Conservation (phyloP, 1,140 invertebrate genomes). For the Lasaia peninsularis region DNA sequence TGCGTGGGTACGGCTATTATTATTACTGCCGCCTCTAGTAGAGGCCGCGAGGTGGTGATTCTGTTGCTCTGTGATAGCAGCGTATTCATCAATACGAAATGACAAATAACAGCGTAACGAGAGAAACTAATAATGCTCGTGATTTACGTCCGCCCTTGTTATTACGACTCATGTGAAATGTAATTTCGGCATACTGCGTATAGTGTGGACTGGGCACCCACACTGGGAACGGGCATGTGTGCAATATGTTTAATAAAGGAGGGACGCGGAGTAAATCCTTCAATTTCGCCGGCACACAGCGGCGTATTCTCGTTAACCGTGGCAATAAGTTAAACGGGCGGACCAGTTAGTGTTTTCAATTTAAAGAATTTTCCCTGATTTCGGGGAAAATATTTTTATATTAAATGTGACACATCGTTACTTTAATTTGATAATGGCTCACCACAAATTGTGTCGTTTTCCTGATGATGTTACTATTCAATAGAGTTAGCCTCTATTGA, state of each 20-base stretch:
- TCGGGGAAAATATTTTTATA: no score
- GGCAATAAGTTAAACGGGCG: slow-evolving; percentile 75
- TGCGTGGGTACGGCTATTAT: no score
- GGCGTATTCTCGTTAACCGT: slow-evolving; percentile 75
- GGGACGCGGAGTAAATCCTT: slow-evolving; percentile 74
- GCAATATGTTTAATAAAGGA: slow-evolving; percentile 76
- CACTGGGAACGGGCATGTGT: slow-evolving; percentile 47
- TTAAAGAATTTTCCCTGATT: no score
- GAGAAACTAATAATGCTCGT: slow-evolving; percentile 74
- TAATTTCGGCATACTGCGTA: slow-evolving; percentile 72
- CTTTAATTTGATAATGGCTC: no score
- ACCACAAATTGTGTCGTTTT: no score
- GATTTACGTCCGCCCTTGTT: slow-evolving; percentile 74
- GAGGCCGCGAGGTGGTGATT: no score
- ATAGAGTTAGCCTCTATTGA: no score
- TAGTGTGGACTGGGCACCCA: slow-evolving; percentile 45
- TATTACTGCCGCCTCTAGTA: no score
- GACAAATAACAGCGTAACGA: slow-evolving; percentile 66
- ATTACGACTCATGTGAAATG: slow-evolving; percentile 76
- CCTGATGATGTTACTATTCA: no score
- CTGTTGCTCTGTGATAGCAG: no score
- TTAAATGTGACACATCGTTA: no score
- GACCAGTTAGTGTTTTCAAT: slow-evolving; percentile 20
- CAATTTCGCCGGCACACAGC: slow-evolving; percentile 73
- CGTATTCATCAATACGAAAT: slow-evolving; percentile 54